phyloP scores from a whole-genome alignment of 2,797 vertebrate species.

The Sitta carolinensis region DNA sequence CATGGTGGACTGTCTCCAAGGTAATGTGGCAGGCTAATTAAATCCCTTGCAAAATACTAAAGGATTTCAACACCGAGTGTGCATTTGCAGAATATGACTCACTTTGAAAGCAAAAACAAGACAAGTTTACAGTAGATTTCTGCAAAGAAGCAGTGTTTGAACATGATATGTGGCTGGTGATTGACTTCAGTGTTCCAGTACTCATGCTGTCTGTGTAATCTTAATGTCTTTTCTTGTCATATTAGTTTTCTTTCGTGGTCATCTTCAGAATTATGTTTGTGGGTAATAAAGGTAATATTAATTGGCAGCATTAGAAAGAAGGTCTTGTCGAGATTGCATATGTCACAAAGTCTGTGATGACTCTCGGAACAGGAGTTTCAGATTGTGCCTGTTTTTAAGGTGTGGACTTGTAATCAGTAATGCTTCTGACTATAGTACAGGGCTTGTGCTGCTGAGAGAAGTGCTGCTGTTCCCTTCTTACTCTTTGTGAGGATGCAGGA shows the following conservation, averaged over 20 bases:
- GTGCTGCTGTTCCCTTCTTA: not conserved
- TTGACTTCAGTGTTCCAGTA: not conserved
- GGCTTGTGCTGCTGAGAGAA: not conserved
- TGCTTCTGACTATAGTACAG: not conserved
- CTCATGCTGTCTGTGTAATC: not conserved
- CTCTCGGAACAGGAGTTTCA: not conserved
- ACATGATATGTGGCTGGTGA: not conserved
- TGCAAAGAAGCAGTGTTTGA: not conserved
- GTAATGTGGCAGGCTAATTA: constrained; percentile 77
- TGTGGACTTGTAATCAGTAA: not conserved
- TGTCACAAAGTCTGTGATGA: not conserved
- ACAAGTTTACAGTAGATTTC: not conserved
- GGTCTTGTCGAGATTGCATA: not conserved
- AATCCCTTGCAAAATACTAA: constrained; percentile 31
- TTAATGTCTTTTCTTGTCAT: not conserved
- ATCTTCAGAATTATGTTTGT: not conserved
- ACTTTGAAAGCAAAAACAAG: constrained; percentile 24
- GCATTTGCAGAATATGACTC: constrained; percentile 19
- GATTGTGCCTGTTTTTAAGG: not conserved
- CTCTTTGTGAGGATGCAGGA: not conserved
- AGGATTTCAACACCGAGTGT: constrained; percentile 8
- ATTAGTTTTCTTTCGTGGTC: not conserved
- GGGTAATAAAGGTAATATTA: not conserved
- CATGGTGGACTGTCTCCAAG: constrained; percentile 95
- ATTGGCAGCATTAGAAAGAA: not conserved